A percentile compares a stretch with the other conserved stretches of the same genome.
Evolutionary conservation across 2,113 vertebrate genomes (phyloP).

Genomic region (Rhinolophus ferrumequinum): DNA sequence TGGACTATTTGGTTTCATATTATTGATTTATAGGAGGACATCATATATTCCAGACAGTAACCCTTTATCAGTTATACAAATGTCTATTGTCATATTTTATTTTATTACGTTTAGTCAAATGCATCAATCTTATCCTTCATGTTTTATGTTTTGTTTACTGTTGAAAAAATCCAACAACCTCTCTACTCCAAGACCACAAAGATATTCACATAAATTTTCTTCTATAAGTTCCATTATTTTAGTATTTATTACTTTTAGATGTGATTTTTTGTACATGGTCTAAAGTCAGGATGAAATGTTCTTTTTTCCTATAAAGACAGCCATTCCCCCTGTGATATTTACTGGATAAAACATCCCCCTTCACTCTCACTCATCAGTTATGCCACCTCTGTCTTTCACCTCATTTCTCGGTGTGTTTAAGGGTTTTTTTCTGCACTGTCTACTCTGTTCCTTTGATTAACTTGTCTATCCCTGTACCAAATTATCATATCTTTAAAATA

Average conservation of each 20-base stretch:
- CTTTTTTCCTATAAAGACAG: neutral
- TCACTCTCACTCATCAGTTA: neutral
- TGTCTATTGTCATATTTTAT: neutral
- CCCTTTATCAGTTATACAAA: conserved; percentile 15
- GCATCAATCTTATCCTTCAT: neutral
- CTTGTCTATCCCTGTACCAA: neutral
- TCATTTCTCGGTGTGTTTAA: neutral
- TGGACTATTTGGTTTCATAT: conserved; percentile 18
- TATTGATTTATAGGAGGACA: conserved; percentile 41
- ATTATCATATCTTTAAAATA: conserved; percentile 34
- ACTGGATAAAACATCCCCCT: neutral
- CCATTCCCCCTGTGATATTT: neutral
- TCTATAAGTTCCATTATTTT: conserved; percentile 50
- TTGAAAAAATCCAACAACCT: neutral
- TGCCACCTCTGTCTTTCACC: neutral
- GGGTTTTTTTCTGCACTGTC: neutral
- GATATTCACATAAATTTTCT: neutral
- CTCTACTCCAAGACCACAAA: neutral
- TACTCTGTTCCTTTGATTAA: conserved; percentile 6
- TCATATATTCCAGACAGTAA: neutral
- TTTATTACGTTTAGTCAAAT: conserved; percentile 26
- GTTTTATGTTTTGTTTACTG: neutral
- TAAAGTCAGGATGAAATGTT: neutral
- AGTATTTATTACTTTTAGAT: neutral
- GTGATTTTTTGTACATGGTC: neutral